These are phyloP conservation scores for Columba livia DNA, from an alignment of 2,113 vertebrate genomes.

Conservation along the genomic window DNA sequence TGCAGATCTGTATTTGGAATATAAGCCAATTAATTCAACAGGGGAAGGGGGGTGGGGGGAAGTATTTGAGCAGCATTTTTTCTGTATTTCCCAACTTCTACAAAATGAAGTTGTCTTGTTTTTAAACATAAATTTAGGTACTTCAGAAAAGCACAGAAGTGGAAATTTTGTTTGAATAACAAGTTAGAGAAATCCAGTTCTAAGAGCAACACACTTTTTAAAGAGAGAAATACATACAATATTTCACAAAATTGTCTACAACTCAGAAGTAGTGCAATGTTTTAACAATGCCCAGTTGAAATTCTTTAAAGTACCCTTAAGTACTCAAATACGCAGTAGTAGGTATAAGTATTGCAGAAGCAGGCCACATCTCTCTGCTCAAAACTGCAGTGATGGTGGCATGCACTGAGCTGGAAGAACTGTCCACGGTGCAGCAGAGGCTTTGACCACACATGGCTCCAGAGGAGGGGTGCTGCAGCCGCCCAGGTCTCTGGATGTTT, in stretches of 20 bases:
- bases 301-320: background rate
- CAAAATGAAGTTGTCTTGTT: background rate
- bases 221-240: background rate
- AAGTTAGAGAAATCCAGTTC: background rate
- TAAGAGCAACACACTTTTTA: background rate
- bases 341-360: background rate
- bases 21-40: background rate
- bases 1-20: background rate
- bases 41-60: background rate
- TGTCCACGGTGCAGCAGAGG: background rate
- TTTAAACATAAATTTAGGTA: background rate
- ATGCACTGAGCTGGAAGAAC: background rate
- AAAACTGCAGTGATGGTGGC: background rate
- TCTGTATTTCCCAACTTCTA: background rate
- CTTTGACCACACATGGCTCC: background rate
- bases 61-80: background rate
- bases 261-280: background rate
- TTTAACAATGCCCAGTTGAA: background rate
- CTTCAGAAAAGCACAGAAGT: background rate
- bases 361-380: background rate
- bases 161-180: background rate
- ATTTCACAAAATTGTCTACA: background rate
- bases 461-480: background rate
- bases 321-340: background rate
- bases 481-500: accelerated